Evolutionary conservation across 2,797 vertebrate species (phyloP).

Genomic region (Merluccius polli): DNA sequence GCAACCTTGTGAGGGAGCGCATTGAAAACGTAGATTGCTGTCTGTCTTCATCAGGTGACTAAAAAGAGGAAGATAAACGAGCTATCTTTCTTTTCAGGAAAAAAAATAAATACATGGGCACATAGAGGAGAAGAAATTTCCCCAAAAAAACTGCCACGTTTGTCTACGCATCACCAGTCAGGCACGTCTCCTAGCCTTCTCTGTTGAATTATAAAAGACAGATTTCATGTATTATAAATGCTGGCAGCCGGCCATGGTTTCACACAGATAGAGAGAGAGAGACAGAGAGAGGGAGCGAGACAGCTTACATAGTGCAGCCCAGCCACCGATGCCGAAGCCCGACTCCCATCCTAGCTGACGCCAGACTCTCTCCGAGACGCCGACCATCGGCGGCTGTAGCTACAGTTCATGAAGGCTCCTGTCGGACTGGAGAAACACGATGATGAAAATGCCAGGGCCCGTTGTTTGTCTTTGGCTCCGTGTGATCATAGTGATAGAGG

Average conservation of each 20-base stretch:
- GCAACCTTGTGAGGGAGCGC: neutral
- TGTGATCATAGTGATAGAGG: too few species aligned
- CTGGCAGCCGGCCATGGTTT: conserved; percentile 44
- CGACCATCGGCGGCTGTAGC: neutral
- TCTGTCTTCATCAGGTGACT: neutral
- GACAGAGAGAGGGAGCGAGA: conserved; percentile 7
- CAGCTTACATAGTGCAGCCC: neutral
- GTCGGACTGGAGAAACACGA: neutral
- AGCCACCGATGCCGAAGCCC: neutral
- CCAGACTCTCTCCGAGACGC: neutral
- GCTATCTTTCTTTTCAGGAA: neutral
- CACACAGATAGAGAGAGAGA: neutral
- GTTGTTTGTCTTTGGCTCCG: neutral
- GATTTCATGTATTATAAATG: conserved; percentile 69
- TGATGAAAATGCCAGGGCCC: neutral
- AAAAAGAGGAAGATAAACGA: neutral
- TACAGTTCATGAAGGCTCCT: neutral
- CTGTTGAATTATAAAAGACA: conserved; percentile 66
- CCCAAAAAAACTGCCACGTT: conserved; percentile 10
- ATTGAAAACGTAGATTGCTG: neutral
- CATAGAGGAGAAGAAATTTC: conserved; percentile 4
- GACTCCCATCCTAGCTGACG: neutral
- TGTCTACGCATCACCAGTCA: conserved; percentile 52
- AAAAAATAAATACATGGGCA: too few species aligned
- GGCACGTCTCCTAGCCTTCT: conserved; percentile 45